Evolutionary conservation across 2,113 vertebrate genomes (phyloP).

Genomic region (Mastomys coucha): DNA sequence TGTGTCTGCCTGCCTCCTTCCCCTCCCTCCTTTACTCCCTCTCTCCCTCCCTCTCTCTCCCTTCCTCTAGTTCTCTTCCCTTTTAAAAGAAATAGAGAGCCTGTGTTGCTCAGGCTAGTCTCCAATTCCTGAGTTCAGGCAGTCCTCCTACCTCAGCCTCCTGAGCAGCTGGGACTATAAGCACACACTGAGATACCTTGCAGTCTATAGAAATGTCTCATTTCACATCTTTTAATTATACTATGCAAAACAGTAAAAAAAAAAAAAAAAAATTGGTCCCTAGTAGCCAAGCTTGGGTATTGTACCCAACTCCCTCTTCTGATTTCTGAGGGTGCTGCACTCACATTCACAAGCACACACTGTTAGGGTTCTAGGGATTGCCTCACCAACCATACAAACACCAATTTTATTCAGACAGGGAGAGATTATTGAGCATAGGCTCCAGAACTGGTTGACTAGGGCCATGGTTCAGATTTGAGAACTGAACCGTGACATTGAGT

Average conservation of each 20-base stretch:
- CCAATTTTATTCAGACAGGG: no score
- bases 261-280: not conserved
- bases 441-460: no score
- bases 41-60: fast-evolving
- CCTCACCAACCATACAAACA: no score
- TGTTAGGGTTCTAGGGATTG: no score
- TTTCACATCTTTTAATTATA: constrained; percentile 1
- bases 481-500: no score
- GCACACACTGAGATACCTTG: no score
- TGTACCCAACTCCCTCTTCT: not conserved
- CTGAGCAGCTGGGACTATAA: not conserved
- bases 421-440: no score
- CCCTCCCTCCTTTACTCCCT: fast-evolving
- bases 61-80: no score
- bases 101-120: not conserved
- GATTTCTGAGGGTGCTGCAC: not conserved
- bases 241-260: not conserved
- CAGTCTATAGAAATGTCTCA: not conserved
- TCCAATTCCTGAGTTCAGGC: not conserved
- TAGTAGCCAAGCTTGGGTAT: not conserved
- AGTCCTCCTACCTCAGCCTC: not conserved
- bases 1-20: no score
- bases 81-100: not conserved
- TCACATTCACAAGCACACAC: not conserved
- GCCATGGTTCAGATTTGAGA: no score